phyloP scores from a whole-genome alignment of 2,888 invertebrate species.

The Gastrophysa polygoni region DNA sequence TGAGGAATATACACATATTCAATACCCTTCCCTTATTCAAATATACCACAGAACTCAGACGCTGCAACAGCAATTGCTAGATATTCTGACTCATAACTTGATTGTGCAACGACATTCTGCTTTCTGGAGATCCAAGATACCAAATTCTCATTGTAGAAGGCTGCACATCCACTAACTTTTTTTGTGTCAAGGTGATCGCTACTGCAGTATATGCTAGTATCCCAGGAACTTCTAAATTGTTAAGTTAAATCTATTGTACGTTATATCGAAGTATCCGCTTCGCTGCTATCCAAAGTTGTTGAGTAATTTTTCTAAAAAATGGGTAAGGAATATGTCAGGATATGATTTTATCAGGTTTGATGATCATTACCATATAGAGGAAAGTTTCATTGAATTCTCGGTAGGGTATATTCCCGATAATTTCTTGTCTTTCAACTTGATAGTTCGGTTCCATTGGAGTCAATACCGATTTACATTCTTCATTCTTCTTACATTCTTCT shows the following conservation, averaged over 20 bases:
- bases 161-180: slow-evolving; percentile 25
- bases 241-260: background rate
- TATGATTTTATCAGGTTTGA: slow-evolving; percentile 31
- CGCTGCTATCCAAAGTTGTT: slow-evolving; percentile 23
- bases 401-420: slow-evolving; percentile 26
- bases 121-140: slow-evolving; percentile 29
- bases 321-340: slow-evolving; percentile 18
- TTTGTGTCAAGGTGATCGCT: slow-evolving; percentile 7
- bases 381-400: slow-evolving; percentile 28
- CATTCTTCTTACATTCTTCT: slow-evolving; percentile 30
- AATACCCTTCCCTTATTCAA: too few relatives aligned
- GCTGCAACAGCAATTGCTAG: slow-evolving; percentile 15
- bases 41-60: too few relatives aligned
- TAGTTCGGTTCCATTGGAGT: slow-evolving; percentile 35
- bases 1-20: too few relatives aligned
- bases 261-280: slow-evolving; percentile 26
- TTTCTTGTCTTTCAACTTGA: slow-evolving; percentile 14
- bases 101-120: slow-evolving; percentile 28
- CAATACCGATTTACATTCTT: slow-evolving; percentile 22
- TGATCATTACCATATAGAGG: slow-evolving; percentile 24
- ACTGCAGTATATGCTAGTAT: background rate
- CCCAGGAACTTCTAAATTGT: too few relatives aligned
- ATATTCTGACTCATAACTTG: slow-evolving; percentile 25
- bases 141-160: slow-evolving; percentile 24
- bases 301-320: slow-evolving; percentile 29